Evolutionary conservation across 1,140 invertebrate genomes (phyloP), one percentile per base, ranked within the genome.

Genomic region (Drosophila trapezifrons): DNA sequence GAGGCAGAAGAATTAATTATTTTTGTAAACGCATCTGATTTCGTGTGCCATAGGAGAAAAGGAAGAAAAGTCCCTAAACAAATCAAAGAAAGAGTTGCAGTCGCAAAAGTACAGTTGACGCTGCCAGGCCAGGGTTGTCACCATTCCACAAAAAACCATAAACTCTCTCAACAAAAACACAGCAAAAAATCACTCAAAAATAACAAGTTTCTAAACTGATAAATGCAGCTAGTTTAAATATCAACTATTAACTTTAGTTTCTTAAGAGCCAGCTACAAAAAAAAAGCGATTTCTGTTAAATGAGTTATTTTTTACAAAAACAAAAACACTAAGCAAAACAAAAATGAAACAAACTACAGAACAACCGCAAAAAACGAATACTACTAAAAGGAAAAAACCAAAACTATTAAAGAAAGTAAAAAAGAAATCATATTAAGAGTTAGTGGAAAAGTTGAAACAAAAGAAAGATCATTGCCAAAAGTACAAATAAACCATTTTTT

Each of bases 401-500:
- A 63, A 67, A 80, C 69, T 49, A 57, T 75, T 72, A 81, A 86
- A 55, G 29, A 69, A 82, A 66, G 46, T n/a, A 67, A 45, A 37
- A 49, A 35, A 65, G 38, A 43, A 62, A 32, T 20, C 56, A 72
- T 58, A 71, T 57, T 71, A 80, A 78, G 62, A 77, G 70, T 62
- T 75, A 78, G 66, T 66, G 55, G 76, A 75, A 54, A 54, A 60
- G 47, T 59, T 65, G 43, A 79, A 76, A 40, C 32, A 66, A 64
- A 54, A 60, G 66, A 85, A 86, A 87, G 85, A 89, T 90, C 85
- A 89, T 89, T 89, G 84, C 84, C 84, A 89, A 89, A 89, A 89
- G 84, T 89, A 89, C 84, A 89, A 89, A 89, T 89, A 89, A 89
- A 89, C 85, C 80, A 90, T 84, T 89, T 89, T 87, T 89, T 84